A percentile compares a stretch with the other conserved stretches of the same genome.
Evolutionary conservation across 2,888 invertebrate species (phyloP).

Genomic region (Phorcus lineatus): DNA sequence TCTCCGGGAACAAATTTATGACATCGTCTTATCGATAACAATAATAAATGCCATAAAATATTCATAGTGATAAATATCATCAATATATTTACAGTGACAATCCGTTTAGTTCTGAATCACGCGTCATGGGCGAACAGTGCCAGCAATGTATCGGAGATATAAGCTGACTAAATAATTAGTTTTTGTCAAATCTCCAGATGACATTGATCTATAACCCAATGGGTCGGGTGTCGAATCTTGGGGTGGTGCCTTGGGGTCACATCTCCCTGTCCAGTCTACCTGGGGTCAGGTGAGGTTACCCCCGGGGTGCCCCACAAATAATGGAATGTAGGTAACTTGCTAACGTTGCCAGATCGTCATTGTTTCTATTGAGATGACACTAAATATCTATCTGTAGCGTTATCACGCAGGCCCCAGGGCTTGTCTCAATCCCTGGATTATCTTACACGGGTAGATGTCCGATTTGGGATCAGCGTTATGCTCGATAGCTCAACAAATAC

Average conservation of each 20-base stretch:
- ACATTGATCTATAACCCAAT: background rate
- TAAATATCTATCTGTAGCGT: background rate
- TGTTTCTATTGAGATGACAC: background rate
- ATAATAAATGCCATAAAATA: too few relatives aligned
- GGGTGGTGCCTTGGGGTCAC: background rate
- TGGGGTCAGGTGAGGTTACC: background rate
- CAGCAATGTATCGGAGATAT: too few relatives aligned
- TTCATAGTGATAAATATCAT: too few relatives aligned
- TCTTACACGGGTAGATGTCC: too few relatives aligned
- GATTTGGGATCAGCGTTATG: background rate
- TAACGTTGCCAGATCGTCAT: background rate
- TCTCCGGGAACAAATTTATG: too few relatives aligned
- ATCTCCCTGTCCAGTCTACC: background rate
- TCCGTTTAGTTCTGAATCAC: too few relatives aligned
- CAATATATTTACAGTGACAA: too few relatives aligned
- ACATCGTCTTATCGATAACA: too few relatives aligned
- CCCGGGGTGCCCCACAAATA: background rate
- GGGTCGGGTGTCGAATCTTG: too few relatives aligned
- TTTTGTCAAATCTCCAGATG: background rate
- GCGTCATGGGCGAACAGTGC: too few relatives aligned
- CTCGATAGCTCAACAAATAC: background rate
- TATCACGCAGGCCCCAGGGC: background rate
- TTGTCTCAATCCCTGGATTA: background rate
- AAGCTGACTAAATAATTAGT: background rate
- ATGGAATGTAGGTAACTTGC: background rate